Evolutionary conservation across 2,888 invertebrate genomes (phyloP).

Genomic region (Lasioglossum leucozonium): DNA sequence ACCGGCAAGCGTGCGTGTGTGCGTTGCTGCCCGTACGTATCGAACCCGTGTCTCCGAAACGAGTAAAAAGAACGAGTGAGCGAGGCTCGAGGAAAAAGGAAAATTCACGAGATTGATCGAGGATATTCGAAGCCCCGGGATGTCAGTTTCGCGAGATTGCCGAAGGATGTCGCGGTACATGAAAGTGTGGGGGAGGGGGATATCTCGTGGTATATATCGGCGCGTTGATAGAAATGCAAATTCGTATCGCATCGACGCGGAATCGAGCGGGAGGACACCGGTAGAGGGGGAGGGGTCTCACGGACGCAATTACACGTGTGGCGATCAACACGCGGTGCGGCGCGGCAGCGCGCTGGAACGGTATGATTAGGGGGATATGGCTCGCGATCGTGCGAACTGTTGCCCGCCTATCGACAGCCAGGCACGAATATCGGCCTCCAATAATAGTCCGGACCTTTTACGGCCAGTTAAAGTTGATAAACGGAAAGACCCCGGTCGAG

Average conservation of each 20-base stretch:
- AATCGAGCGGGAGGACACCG: slow-evolving; percentile 53
- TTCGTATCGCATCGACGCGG: slow-evolving; percentile 39
- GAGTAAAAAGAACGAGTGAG: slow-evolving; percentile 1
- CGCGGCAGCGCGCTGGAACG: slow-evolving; percentile 45
- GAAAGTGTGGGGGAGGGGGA: neutral
- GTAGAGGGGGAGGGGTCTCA: slow-evolving; percentile 45
- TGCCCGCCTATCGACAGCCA: slow-evolving; percentile 58
- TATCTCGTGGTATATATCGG: slow-evolving; percentile 19
- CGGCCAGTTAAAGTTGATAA: slow-evolving; percentile 45
- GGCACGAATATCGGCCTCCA: slow-evolving; percentile 63
- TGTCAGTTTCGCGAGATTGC: neutral
- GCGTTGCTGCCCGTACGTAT: neutral
- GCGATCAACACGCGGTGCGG: slow-evolving; percentile 60
- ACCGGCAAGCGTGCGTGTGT: neutral
- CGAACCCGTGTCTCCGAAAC: neutral
- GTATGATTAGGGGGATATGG: slow-evolving; percentile 65
- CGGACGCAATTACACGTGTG: slow-evolving; percentile 72
- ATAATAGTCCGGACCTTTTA: slow-evolving; percentile 60
- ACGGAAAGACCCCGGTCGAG: slow-evolving; percentile 32
- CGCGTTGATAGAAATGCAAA: slow-evolving; percentile 60
- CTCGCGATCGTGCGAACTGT: slow-evolving; percentile 18
- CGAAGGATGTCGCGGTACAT: neutral
- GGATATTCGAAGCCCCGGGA: slow-evolving; percentile 24
- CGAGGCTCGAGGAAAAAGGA: too few relatives aligned
- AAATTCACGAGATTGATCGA: neutral